A percentile compares a stretch with the other conserved stretches of the same genome.
Evolutionary conservation across 2,797 vertebrate species (phyloP).

Genomic region (Falco novaeseelandiae): DNA sequence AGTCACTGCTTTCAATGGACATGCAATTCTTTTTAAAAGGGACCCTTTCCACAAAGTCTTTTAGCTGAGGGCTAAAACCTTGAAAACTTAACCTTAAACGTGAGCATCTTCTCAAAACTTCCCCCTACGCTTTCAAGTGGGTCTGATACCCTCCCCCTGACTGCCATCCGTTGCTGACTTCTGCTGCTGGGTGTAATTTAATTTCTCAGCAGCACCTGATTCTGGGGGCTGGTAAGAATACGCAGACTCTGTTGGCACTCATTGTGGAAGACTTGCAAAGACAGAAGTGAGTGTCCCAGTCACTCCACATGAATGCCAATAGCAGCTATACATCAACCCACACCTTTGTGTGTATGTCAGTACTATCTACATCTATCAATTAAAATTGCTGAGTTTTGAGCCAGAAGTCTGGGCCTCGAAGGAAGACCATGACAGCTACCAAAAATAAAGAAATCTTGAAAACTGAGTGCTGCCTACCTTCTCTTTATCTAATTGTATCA

Average conservation of each 20-base stretch:
- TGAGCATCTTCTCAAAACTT: not conserved
- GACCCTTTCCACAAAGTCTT: not conserved
- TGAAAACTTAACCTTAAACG: not conserved
- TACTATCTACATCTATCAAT: not conserved
- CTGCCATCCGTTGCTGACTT: not conserved
- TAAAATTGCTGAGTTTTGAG: not conserved
- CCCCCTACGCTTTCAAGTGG: not conserved
- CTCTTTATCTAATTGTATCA: constrained; percentile 24
- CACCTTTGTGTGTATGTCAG: not conserved
- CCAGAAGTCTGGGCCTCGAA: not conserved
- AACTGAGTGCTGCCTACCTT: not conserved
- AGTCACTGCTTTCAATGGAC: not conserved
- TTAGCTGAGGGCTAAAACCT: not conserved
- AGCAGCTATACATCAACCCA: not conserved
- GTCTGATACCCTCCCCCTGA: not conserved
- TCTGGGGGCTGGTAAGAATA: not conserved
- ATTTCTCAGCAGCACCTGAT: not conserved
- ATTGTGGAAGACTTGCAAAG: not conserved
- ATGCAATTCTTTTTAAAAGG: not conserved
- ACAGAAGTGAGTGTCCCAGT: not conserved
- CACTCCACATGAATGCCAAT: not conserved
- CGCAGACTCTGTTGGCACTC: not conserved
- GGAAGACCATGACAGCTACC: not conserved
- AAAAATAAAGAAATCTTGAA: constrained; percentile 21
- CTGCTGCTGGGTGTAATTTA: not conserved